Conservation (phyloP, 2,888 invertebrate genomes). For the Drosophila helvetica region DNA sequence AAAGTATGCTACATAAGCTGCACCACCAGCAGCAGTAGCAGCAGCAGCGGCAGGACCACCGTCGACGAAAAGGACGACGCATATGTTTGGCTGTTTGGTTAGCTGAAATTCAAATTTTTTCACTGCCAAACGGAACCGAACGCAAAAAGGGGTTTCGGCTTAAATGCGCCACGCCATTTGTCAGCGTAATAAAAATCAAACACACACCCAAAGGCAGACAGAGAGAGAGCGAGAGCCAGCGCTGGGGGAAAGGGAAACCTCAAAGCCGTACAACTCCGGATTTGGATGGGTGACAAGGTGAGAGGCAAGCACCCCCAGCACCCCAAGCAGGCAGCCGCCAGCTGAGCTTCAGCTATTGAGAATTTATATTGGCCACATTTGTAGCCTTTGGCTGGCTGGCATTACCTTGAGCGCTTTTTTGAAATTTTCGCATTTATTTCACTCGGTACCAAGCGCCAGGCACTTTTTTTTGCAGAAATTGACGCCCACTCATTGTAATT, state of each 20-base stretch:
- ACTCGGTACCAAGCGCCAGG: conserved; percentile 32
- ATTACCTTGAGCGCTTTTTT: conserved; percentile 77
- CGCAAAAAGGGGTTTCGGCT: conserved; percentile 64
- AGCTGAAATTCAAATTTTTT: conserved; percentile 79
- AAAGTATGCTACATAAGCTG: conserved; percentile 75
- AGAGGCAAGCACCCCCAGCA: background rate
- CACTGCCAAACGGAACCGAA: conserved; percentile 36
- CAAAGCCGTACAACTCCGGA: conserved; percentile 61
- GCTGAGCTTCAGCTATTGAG: conserved; percentile 56
- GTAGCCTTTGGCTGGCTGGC: conserved; percentile 59
- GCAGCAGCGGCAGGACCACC: conserved; percentile 16
- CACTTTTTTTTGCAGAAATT: conserved; percentile 7
- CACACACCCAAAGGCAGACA: conserved; percentile 50
- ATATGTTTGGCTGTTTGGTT: conserved; percentile 68
- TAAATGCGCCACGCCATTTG: conserved; percentile 77
- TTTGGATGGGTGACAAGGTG: background rate
- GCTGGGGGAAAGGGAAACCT: conserved; percentile 54
- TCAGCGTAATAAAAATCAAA: conserved; percentile 80
- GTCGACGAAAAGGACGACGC: conserved; percentile 45
- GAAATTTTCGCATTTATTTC: conserved; percentile 77
- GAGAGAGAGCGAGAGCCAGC: conserved; percentile 17
- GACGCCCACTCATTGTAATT: conserved; percentile 76
- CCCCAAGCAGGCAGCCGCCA: background rate
- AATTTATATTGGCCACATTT: conserved; percentile 79
- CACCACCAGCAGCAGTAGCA: conserved; percentile 18